Percentiles rank a stretch among this genome's conserved stretches.
phyloP scores from a whole-genome alignment of 2,797 vertebrate species.

The Chaetophractus vellerosus region DNA sequence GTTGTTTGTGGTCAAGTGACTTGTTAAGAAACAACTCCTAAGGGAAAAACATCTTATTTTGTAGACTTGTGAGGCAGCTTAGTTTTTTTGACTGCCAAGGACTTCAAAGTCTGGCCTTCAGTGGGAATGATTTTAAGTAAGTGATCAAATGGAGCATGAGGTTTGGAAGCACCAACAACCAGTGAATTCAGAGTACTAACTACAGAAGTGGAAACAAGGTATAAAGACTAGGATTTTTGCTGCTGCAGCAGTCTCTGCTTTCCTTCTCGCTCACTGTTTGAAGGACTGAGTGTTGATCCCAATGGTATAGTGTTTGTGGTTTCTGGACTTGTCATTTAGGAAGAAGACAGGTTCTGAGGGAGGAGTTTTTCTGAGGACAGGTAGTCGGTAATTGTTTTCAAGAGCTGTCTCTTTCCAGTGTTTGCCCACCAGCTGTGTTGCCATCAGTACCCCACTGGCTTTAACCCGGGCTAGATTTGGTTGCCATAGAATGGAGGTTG shows the following conservation, averaged over 20 bases:
- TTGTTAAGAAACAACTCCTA: conserved; percentile 18
- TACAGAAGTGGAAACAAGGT: not conserved
- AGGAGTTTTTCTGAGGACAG: not conserved
- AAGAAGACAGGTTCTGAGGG: not conserved
- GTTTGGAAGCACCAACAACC: not conserved
- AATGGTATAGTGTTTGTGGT: not conserved
- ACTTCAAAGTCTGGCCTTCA: conserved; percentile 26
- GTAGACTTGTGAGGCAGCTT: conserved; percentile 49
- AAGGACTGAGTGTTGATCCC: not conserved
- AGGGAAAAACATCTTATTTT: not conserved
- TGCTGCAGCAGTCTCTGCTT: not conserved
- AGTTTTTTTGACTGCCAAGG: conserved; percentile 25
- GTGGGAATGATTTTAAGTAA: conserved; percentile 16
- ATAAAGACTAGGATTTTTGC: too few species aligned
- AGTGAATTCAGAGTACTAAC: not conserved
- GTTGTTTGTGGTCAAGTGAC: not conserved
- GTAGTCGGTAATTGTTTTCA: not conserved
- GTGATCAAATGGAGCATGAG: not conserved
- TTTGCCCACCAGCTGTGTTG: not conserved
- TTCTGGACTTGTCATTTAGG: not conserved
- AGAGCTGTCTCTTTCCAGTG: not conserved
- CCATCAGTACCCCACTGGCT: not conserved
- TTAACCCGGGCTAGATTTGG: not conserved
- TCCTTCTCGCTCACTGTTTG: not conserved
- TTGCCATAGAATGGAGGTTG: not conserved